Conservation (phyloP, 2,113 vertebrate genomes). For the Cyrtonyx montezumae region DNA sequence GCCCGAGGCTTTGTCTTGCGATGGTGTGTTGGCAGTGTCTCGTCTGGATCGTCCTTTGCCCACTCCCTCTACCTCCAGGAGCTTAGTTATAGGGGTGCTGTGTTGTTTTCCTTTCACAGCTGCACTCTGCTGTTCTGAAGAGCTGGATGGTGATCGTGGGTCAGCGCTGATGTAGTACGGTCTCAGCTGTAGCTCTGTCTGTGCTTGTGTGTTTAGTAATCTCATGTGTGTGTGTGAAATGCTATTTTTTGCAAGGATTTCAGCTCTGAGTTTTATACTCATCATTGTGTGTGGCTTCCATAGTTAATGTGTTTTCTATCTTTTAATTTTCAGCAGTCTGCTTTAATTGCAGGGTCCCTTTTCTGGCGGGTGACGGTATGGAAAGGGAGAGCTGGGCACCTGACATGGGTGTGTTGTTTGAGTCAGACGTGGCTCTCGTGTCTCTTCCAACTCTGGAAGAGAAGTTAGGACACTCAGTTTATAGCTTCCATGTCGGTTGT, state of each 20-base stretch:
- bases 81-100: not conserved
- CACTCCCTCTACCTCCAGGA: not conserved
- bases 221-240: not conserved
- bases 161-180: not conserved
- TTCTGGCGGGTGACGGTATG: not conserved
- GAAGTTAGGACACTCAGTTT: not conserved
- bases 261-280: not conserved
- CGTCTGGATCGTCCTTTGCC: not conserved
- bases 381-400: not conserved
- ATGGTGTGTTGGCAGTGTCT: fast-evolving
- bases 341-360: not conserved
- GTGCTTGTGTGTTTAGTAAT: not conserved
- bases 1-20: not conserved
- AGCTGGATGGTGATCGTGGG: fast-evolving
- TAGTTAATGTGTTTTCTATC: not conserved
- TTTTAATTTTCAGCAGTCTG: not conserved
- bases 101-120: not conserved
- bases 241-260: not conserved
- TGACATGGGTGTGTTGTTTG: not conserved
- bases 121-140: not conserved
- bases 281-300: not conserved
- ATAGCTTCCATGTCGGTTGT: not conserved
- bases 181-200: not conserved
- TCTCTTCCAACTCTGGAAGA: not conserved
- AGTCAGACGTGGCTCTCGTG: not conserved